Percentiles rank a stretch among this genome's conserved stretches.
Evolutionary conservation across 2,797 vertebrate species (phyloP).

Genomic region (Sebastes taczanowskii): DNA sequence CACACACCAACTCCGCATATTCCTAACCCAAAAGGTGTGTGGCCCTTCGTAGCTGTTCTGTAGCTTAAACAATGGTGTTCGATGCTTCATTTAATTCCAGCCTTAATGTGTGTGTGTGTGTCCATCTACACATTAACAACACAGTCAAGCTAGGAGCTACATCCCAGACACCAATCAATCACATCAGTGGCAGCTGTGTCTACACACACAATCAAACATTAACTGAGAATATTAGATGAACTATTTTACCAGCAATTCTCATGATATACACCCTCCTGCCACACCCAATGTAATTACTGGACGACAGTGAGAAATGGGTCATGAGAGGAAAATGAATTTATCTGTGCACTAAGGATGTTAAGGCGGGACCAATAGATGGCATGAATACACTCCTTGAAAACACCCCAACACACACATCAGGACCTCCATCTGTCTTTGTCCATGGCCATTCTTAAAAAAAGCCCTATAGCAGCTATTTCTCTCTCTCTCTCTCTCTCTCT

Average conservation of each 20-base stretch:
- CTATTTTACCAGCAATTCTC: neutral
- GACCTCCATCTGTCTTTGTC: constrained; percentile 23
- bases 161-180: neutral
- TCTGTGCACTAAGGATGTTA: neutral
- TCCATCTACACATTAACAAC: neutral
- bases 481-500: neutral
- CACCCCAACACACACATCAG: neutral
- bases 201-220: neutral
- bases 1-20: neutral
- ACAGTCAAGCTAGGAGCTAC: neutral
- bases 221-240: neutral
- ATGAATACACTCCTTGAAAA: neutral
- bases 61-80: neutral
- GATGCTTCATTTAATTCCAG: neutral
- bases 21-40: neutral
- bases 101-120: neutral
- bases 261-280: neutral
- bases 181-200: neutral
- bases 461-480: neutral
- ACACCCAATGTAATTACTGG: constrained; percentile 10
- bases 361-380: constrained; percentile 3
- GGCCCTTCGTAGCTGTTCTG: neutral
- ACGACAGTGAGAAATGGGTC: constrained; percentile 29
- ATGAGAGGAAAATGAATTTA: neutral
- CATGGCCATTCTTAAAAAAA: neutral